phyloP scores from a whole-genome alignment of 2,797 vertebrate genomes.

The Spinibarbus caldwelli region DNA sequence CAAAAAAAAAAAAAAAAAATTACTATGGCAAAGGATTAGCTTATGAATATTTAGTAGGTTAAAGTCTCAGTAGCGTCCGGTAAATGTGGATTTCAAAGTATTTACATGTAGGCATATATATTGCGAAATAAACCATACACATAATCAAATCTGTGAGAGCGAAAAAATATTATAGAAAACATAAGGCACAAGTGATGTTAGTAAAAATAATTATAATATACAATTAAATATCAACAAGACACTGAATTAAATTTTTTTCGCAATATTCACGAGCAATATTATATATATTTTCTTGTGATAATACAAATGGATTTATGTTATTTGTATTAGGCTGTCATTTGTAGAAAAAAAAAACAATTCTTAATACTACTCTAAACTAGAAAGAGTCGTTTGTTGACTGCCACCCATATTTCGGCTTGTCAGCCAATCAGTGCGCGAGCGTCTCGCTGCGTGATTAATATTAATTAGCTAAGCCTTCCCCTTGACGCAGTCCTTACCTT shows the following conservation, averaged over 20 bases:
- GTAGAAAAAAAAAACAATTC: not conserved
- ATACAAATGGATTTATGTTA: not conserved
- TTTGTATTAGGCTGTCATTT: not conserved
- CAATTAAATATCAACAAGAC: no score
- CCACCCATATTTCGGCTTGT: not conserved
- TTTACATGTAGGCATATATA: not conserved
- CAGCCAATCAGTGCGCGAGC: conserved; percentile 73
- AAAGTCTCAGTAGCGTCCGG: not conserved
- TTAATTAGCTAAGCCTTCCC: not conserved
- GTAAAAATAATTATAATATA: no score
- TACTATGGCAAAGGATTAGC: not conserved
- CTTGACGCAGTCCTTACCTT: not conserved
- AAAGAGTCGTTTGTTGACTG: not conserved
- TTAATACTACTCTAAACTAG: not conserved
- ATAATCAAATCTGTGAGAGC: not conserved
- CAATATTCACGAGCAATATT: not conserved
- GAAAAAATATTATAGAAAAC: not conserved
- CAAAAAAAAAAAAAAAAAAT: no score
- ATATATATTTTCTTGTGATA: accelerated
- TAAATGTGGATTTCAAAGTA: not conserved
- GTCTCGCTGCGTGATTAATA: not conserved
- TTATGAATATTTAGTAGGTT: conserved; percentile 7
- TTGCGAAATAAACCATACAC: not conserved
- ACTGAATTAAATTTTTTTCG: accelerated
- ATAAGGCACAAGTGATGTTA: not conserved